A percentile compares a stretch with the other conserved stretches of the same genome.
Conservation (phyloP, 2,888 invertebrate species). For the Pyrgus malvae region DNA sequence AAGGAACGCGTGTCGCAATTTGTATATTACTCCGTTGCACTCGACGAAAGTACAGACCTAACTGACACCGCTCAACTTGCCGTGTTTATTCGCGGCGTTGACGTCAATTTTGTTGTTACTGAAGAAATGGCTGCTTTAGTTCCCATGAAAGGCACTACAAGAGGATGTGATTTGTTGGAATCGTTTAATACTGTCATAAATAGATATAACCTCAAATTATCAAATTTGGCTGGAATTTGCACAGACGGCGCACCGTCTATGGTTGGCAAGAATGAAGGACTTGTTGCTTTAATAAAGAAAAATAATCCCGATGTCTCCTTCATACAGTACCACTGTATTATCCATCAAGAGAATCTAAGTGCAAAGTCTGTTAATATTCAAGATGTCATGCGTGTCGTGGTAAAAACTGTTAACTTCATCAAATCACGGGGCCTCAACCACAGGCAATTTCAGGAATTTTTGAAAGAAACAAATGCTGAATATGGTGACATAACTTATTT, state of each 20-base stretch:
- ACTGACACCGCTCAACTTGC: conserved; percentile 24
- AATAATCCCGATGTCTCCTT: conserved; percentile 26
- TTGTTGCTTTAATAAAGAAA: conserved; percentile 34
- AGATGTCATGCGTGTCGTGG: conserved; percentile 31
- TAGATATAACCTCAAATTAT: not conserved
- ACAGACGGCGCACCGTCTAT: conserved; percentile 36
- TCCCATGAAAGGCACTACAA: conserved; percentile 31
- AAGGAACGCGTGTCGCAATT: conserved; percentile 14
- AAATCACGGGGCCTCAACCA: conserved; percentile 32
- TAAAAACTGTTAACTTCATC: conserved; percentile 33
- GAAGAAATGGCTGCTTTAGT: not conserved
- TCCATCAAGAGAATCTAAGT: conserved; percentile 17
- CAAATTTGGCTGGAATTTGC: conserved; percentile 30
- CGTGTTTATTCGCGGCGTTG: conserved; percentile 25
- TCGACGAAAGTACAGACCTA: conserved; percentile 15
- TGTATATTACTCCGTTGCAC: conserved; percentile 23
- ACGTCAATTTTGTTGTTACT: conserved; percentile 23
- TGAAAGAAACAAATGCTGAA: conserved; percentile 29
- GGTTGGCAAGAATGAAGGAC: conserved; percentile 35
- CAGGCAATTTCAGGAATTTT: conserved; percentile 31
- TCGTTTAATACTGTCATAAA: not conserved
- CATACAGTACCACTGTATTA: conserved; percentile 28
- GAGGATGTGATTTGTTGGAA: conserved; percentile 26
- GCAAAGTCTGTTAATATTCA: conserved; percentile 5
- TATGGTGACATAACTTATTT: conserved; percentile 31